Conservation (phyloP, 2,888 invertebrate species). For the Eristalinus aeneus region DNA sequence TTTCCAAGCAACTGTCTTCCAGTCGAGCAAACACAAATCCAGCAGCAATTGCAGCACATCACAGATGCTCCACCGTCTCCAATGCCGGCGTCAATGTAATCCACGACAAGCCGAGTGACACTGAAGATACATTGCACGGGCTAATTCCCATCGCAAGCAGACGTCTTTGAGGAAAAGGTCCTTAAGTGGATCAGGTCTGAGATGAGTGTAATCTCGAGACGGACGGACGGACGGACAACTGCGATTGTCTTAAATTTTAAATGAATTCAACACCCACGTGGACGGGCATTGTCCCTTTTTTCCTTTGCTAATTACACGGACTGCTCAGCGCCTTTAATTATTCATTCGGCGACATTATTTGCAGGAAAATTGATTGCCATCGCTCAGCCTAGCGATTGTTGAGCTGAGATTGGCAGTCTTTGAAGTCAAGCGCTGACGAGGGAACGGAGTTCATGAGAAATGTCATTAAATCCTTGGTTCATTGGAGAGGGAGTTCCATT, state of each 20-base stretch:
- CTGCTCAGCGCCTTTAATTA: not conserved
- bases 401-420: not conserved
- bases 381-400: not conserved
- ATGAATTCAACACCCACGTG: not conserved
- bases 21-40: not conserved
- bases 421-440: not conserved
- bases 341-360: not conserved
- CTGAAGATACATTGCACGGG: not conserved
- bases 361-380: not conserved
- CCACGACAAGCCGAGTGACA: not conserved
- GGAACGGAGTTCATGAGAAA: not conserved
- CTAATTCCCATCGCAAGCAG: not conserved
- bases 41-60: not conserved
- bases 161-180: not conserved
- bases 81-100: not conserved
- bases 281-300: not conserved
- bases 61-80: not conserved
- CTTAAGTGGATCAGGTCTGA: not conserved
- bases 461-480: not conserved
- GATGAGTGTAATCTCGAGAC: not conserved
- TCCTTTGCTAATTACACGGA: not conserved
- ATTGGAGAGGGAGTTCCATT: not conserved
- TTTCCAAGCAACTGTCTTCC: not conserved
- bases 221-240: not conserved
- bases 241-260: not conserved